Evolutionary conservation across 1,140 invertebrate species (phyloP).

Genomic region (Whitmania pigra): DNA sequence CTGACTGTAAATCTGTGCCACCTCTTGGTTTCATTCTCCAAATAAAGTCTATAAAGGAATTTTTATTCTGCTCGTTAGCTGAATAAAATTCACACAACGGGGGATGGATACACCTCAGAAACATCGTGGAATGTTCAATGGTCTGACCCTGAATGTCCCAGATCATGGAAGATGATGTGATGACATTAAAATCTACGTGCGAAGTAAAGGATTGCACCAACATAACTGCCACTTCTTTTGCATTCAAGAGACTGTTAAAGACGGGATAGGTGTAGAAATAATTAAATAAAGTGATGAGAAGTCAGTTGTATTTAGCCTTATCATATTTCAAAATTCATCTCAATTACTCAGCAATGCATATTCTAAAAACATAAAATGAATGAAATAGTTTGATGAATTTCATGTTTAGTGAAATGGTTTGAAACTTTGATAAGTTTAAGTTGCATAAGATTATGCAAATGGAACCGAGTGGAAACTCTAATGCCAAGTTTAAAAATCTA

Average conservation of each 20-base stretch:
- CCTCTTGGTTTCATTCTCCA: background rate
- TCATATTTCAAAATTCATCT: background rate
- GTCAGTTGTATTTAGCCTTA: background rate
- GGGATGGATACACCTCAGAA: background rate
- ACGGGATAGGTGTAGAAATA: background rate
- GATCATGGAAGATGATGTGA: slow-evolving; percentile 2
- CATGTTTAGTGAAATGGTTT: too few relatives aligned
- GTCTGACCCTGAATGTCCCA: slow-evolving; percentile 6
- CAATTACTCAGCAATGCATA: too few relatives aligned
- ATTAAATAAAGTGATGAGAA: background rate
- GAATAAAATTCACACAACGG: background rate
- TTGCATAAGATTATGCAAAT: background rate
- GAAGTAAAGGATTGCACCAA: slow-evolving; percentile 5
- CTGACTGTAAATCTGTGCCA: slow-evolving; percentile 7
- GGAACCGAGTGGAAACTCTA: background rate
- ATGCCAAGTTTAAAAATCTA: background rate
- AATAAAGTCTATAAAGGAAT: background rate
- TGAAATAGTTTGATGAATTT: too few relatives aligned
- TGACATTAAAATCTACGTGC: background rate
- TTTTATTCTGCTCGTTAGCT: slow-evolving; percentile 7
- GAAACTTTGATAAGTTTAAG: too few relatives aligned
- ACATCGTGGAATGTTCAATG: slow-evolving; percentile 1
- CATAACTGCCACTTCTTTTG: background rate
- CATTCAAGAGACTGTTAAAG: background rate
- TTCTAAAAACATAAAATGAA: too few relatives aligned